These are phyloP conservation scores for Paedocypris micromegethes DNA, from an alignment of 2,797 vertebrate species.

Conservation along the genomic window DNA sequence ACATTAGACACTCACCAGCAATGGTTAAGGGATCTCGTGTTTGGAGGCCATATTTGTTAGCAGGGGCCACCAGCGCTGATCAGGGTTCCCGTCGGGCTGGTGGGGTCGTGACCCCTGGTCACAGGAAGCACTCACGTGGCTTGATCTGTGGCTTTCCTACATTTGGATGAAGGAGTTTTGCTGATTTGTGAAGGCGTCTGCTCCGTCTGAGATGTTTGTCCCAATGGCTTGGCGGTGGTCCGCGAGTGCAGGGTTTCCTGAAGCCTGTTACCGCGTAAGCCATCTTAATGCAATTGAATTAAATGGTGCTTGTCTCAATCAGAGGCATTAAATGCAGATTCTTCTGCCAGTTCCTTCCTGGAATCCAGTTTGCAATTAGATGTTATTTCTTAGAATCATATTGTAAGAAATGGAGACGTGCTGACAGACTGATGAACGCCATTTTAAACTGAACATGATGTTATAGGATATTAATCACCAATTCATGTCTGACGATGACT, in stretches of 20 bases:
- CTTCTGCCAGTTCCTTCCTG: constrained; percentile 22
- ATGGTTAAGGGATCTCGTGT: constrained; percentile 66
- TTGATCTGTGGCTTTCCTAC: not conserved
- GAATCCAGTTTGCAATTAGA: constrained; percentile 35
- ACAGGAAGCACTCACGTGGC: not conserved
- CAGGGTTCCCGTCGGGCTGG: constrained; percentile 23
- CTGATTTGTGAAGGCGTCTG: too few species aligned
- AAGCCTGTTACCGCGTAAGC: constrained; percentile 34
- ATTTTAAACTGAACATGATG: too few species aligned
- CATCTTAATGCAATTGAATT: constrained; percentile 37
- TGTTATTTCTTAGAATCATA: not conserved
- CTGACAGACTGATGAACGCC: too few species aligned
- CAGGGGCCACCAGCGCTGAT: constrained; percentile 23
- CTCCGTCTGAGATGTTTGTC: too few species aligned
- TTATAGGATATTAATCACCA: too few species aligned
- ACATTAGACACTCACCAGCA: constrained; percentile 53
- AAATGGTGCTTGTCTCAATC: constrained; percentile 34
- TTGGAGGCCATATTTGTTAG: constrained; percentile 45
- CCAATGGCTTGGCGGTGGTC: constrained; percentile 6
- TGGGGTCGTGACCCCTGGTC: constrained; percentile 30
- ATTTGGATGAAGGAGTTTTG: not conserved
- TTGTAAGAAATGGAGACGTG: too few species aligned
- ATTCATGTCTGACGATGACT: too few species aligned
- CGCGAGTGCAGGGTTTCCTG: constrained; percentile 15
- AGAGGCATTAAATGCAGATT: constrained; percentile 27